Conservation (phyloP, 2,113 vertebrate genomes). For the Bothrops jararaca region DNA sequence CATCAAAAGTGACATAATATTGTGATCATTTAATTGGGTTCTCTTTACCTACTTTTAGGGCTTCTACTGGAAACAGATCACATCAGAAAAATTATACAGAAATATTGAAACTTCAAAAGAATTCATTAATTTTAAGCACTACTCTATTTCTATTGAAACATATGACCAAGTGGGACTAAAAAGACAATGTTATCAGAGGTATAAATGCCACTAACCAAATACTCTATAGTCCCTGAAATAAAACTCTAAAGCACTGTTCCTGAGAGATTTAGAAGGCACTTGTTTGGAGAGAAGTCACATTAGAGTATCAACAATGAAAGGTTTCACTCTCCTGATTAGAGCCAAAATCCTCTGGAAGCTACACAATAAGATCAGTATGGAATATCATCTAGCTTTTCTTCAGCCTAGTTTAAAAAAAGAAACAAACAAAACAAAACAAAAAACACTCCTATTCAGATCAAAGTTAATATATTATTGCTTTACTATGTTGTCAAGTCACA, state of each 20-base stretch:
- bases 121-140: background rate
- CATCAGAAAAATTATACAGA: background rate
- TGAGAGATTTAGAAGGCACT: background rate
- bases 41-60: background rate
- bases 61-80: background rate
- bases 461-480: slow-evolving; percentile 13
- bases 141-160: background rate
- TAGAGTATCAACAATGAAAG: background rate
- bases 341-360: background rate
- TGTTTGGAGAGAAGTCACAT: background rate
- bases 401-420: slow-evolving; percentile 3
- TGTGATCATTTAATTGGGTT: background rate
- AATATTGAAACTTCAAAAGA: background rate
- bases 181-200: background rate
- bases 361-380: background rate
- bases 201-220: background rate
- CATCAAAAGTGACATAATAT: background rate
- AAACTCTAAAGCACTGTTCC: background rate
- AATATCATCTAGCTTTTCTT: background rate
- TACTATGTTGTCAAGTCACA: background rate
- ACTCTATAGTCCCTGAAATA: background rate
- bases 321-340: background rate
- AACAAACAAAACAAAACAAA: background rate
- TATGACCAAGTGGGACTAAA: background rate
- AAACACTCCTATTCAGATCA: background rate